A percentile compares a stretch with the other conserved stretches of the same genome.
phyloP scores from a whole-genome alignment of 2,888 invertebrate genomes.

The Julus scandinavius region DNA sequence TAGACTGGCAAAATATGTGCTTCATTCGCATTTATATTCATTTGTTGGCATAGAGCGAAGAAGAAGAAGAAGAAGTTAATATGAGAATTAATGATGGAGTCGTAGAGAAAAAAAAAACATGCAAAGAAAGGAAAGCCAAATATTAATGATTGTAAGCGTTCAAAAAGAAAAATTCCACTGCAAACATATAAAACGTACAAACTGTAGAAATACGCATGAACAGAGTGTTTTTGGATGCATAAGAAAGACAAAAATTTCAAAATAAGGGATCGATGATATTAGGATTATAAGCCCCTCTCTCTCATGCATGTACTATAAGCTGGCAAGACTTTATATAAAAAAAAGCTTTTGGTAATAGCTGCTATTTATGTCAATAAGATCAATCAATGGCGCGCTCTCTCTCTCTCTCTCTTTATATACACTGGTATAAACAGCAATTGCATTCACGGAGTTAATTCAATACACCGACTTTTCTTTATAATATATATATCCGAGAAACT shows the following conservation, averaged over 20 bases:
- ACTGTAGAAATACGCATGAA: background rate
- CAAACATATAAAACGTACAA: background rate
- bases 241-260: background rate
- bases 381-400: constrained; percentile 19
- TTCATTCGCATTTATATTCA: background rate
- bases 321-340: background rate
- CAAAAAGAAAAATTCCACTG: too few species aligned
- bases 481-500: background rate
- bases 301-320: background rate
- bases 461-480: background rate
- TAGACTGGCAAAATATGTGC: too few species aligned
- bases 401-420: background rate
- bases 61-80: background rate
- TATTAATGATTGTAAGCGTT: background rate
- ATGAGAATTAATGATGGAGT: background rate
- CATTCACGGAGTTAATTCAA: constrained; percentile 14
- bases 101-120: background rate
- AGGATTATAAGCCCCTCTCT: background rate
- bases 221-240: background rate
- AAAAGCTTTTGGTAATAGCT: constrained; percentile 13
- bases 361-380: constrained; percentile 33
- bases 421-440: background rate
- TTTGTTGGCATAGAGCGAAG: background rate
- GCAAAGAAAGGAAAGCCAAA: background rate
- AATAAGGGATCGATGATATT: constrained; percentile 3